Evolutionary conservation across 2,888 invertebrate genomes (phyloP).

Genomic region (Steinernema hermaphroditum): DNA sequence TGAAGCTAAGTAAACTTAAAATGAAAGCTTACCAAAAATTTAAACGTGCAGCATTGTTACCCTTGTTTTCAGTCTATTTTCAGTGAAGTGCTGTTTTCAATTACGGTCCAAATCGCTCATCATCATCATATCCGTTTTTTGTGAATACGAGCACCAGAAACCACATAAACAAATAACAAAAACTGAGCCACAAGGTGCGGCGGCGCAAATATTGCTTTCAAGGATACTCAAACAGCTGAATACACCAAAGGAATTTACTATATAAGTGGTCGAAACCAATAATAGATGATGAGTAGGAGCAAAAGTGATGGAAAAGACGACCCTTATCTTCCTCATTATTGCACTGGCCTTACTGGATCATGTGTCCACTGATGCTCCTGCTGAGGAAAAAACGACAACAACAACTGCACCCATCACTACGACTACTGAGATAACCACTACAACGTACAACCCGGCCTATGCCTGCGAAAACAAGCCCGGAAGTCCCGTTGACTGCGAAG

Average conservation of each 20-base stretch:
- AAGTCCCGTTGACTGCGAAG: conserved; percentile 34
- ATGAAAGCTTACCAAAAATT: no score
- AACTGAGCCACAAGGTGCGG: neutral
- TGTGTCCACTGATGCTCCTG: no score
- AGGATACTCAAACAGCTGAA: conserved; percentile 13
- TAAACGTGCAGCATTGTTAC: no score
- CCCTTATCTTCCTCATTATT: no score
- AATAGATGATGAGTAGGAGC: neutral
- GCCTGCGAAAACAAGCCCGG: neutral
- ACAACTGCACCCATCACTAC: neutral
- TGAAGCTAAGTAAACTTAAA: no score
- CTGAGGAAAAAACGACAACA: neutral
- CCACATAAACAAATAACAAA: neutral
- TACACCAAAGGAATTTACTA: neutral
- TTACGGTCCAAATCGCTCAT: no score
- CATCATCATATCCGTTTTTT: neutral
- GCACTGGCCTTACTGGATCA: no score
- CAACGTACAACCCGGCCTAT: neutral
- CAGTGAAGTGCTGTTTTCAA: no score
- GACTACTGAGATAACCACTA: neutral
- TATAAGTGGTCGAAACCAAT: neutral
- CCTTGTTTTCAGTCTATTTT: no score
- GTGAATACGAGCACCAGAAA: neutral
- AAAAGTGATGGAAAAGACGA: neutral
- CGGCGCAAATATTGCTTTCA: neutral